Evolutionary conservation across 2,888 invertebrate species (phyloP).

Genomic region (Ophraella communa): DNA sequence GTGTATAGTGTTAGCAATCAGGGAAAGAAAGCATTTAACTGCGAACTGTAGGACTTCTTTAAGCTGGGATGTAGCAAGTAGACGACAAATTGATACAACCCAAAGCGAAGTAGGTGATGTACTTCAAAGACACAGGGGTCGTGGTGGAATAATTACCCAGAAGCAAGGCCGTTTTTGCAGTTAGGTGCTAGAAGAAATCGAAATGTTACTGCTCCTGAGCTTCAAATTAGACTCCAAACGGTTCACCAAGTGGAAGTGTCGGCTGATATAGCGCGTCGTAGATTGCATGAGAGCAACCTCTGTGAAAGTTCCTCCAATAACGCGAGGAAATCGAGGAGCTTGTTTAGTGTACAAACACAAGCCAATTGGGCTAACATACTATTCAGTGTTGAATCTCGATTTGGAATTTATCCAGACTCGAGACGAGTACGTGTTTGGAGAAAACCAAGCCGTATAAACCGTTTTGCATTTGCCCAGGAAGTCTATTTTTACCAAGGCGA

Average conservation of each 20-base stretch:
- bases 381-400: not conserved
- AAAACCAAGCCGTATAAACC: not conserved
- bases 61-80: too few relatives aligned
- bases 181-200: not conserved
- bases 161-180: too few relatives aligned
- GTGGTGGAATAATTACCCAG: too few relatives aligned
- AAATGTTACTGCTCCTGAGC: too few relatives aligned
- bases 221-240: not conserved
- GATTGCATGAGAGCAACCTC: not conserved
- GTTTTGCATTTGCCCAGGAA: not conserved
- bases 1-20: not conserved
- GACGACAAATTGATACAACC: too few relatives aligned
- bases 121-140: too few relatives aligned
- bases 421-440: not conserved
- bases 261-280: not conserved
- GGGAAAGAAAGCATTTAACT: not conserved
- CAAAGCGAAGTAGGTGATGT: too few relatives aligned
- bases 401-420: not conserved
- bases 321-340: not conserved
- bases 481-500: not conserved
- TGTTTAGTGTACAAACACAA: not conserved
- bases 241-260: not conserved
- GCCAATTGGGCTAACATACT: not conserved
- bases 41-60: too few relatives aligned
- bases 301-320: not conserved